Conservation (phyloP, 2,797 vertebrate genomes). For the Poeciliopsis turneri region DNA sequence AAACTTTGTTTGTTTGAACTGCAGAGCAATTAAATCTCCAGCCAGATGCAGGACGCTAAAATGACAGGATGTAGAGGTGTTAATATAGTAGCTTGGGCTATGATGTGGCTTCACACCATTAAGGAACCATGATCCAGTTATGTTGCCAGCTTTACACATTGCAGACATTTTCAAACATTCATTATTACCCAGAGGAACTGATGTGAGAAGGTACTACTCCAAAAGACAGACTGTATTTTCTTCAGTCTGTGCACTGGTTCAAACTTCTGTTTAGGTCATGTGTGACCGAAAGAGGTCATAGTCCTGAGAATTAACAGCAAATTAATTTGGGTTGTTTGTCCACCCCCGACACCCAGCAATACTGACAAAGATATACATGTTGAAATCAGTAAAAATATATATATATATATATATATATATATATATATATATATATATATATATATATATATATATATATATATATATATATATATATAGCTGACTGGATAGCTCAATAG, state of each 20-base stretch:
- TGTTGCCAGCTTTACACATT: not conserved
- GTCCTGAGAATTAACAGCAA: not conserved
- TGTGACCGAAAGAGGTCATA: not conserved
- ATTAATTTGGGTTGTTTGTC: not conserved
- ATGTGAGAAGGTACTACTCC: not conserved
- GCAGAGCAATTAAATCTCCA: slow-evolving; percentile 5
- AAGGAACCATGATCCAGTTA: slow-evolving; percentile 15
- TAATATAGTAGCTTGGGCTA: slow-evolving; percentile 6
- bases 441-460: too few relatives aligned
- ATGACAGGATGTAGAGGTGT: slow-evolving; percentile 15
- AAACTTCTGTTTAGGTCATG: not conserved
- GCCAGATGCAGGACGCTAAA: slow-evolving; percentile 10
- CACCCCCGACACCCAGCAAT: too few relatives aligned
- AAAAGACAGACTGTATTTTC: not conserved
- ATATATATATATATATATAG: too few relatives aligned
- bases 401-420: too few relatives aligned
- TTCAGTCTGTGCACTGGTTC: not conserved
- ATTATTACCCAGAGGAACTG: not conserved
- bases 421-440: not conserved
- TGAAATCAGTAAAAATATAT: not conserved
- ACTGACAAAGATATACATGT: not conserved
- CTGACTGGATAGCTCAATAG: too few relatives aligned
- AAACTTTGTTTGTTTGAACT: slow-evolving; percentile 2
- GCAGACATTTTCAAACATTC: not conserved
- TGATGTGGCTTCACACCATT: slow-evolving; percentile 18